A percentile compares a stretch with the other conserved stretches of the same genome.
phyloP scores from a whole-genome alignment of 2,888 invertebrate genomes.

The Sicus ferrugineus region DNA sequence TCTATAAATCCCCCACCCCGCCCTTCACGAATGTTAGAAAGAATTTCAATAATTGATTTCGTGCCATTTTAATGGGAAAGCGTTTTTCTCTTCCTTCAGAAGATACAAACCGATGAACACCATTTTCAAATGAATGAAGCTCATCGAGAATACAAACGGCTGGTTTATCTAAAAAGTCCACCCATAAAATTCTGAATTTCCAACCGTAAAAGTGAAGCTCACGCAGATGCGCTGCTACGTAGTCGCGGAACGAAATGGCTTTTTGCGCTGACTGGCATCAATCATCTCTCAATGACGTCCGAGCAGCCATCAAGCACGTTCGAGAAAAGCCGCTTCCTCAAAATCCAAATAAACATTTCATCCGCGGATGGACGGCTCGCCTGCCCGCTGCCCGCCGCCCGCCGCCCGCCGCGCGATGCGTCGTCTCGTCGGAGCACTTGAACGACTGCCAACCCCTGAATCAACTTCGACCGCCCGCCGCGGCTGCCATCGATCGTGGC shows the following conservation, averaged over 20 bases:
- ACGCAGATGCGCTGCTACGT: not conserved
- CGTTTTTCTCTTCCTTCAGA: no score
- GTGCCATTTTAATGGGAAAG: no score
- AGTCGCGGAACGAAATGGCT: no score
- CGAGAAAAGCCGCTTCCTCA: not conserved
- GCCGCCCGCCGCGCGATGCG: not conserved
- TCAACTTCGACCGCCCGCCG: constrained; percentile 5
- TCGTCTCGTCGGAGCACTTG: constrained; percentile 11
- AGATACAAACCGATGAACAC: no score
- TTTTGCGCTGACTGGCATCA: no score
- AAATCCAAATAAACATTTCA: not conserved
- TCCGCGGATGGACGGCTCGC: not conserved
- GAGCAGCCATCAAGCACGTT: no score
- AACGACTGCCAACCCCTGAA: constrained; percentile 16
- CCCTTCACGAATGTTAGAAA: no score
- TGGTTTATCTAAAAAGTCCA: not conserved
- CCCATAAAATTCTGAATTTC: not conserved
- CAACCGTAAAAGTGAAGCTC: not conserved
- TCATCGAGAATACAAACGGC: not conserved
- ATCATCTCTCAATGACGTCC: not conserved
- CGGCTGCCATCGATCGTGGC: constrained; percentile 15
- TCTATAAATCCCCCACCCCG: no score
- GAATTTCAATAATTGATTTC: no score
- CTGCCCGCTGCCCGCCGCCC: not conserved
- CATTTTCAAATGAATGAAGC: not conserved